Evolutionary conservation across 1,140 invertebrate genomes (phyloP).

Genomic region (Anastrepha ludens): DNA sequence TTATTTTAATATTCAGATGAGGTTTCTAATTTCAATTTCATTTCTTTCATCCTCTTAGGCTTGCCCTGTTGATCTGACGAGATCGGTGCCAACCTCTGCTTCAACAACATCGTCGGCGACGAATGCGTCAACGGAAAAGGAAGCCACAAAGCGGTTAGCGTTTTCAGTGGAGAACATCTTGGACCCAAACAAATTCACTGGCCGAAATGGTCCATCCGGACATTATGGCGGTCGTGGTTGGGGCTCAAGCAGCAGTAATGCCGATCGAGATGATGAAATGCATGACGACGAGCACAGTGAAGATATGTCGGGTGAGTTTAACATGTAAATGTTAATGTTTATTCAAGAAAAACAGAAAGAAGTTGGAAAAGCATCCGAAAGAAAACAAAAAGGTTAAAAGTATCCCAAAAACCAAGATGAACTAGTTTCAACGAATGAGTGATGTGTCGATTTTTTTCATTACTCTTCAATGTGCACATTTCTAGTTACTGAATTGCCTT

Average conservation of each 20-base stretch:
- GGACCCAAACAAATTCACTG: conserved; percentile 92
- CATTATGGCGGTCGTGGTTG: conserved; percentile 71
- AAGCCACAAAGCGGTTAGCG: conserved; percentile 77
- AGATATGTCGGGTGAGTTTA: conserved; percentile 72
- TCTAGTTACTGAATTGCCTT: no score
- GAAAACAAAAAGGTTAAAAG: no score
- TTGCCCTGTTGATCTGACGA: conserved; percentile 72
- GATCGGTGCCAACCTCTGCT: conserved; percentile 65
- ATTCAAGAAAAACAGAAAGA: no score
- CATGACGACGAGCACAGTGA: conserved; percentile 73
- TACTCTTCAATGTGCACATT: no score
- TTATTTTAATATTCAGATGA: no score
- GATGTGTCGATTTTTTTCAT: no score
- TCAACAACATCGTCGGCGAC: conserved; percentile 60
- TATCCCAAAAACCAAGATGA: no score
- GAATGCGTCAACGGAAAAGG: conserved; percentile 67
- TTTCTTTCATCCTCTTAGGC: conserved; percentile 60
- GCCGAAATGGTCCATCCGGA: conserved; percentile 70
- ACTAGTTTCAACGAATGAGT: no score
- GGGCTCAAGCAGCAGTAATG: conserved; percentile 73
- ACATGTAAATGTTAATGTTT: no score
- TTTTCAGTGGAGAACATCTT: conserved; percentile 95
- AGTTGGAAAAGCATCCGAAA: no score
- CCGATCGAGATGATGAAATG: conserved; percentile 76
- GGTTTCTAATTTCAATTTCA: no score